These are phyloP conservation scores for Eudasyphora cyanicolor DNA, from an alignment of 2,888 invertebrate genomes.

Conservation along the genomic window DNA sequence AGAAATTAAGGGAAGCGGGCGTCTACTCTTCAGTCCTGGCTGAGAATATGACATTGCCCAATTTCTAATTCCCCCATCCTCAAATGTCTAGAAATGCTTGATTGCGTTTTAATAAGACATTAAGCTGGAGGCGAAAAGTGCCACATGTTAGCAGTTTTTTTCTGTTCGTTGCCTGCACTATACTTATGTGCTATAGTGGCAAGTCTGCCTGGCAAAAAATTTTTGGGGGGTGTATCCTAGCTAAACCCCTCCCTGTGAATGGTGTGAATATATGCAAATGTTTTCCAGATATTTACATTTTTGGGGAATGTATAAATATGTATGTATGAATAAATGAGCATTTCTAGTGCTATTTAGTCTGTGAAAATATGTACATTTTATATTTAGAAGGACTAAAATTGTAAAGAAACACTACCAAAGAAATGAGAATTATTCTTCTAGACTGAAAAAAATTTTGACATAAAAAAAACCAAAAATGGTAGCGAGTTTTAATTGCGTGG, in stretches of 20 bases:
- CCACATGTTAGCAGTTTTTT: slow-evolving; percentile 6
- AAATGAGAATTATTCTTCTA: too few relatives aligned
- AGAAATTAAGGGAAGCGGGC: slow-evolving; percentile 29
- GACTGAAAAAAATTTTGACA: too few relatives aligned
- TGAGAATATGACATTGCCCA: slow-evolving; percentile 14
- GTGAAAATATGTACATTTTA: too few relatives aligned
- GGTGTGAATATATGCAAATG: slow-evolving; percentile 11
- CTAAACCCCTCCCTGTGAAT: not conserved
- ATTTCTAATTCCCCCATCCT: not conserved
- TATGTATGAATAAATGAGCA: too few relatives aligned
- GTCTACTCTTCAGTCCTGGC: slow-evolving; percentile 1
- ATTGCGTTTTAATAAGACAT: slow-evolving; percentile 47
- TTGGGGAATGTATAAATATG: not conserved
- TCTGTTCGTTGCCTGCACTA: not conserved
- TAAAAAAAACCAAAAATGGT: too few relatives aligned
- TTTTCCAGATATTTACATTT: not conserved
- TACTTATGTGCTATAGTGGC: not conserved
- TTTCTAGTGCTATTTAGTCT: too few relatives aligned
- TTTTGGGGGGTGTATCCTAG: not conserved
- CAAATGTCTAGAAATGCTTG: too few relatives aligned
- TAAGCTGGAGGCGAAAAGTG: slow-evolving; percentile 28
- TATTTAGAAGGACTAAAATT: too few relatives aligned
- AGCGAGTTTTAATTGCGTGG: too few relatives aligned
- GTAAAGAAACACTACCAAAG: too few relatives aligned
- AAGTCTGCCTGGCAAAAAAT: not conserved